Percentiles rank a stretch among this genome's conserved stretches.
These are phyloP conservation scores for Phodopus roborovskii DNA, from an alignment of 2,113 vertebrate genomes.

Conservation along the genomic window DNA sequence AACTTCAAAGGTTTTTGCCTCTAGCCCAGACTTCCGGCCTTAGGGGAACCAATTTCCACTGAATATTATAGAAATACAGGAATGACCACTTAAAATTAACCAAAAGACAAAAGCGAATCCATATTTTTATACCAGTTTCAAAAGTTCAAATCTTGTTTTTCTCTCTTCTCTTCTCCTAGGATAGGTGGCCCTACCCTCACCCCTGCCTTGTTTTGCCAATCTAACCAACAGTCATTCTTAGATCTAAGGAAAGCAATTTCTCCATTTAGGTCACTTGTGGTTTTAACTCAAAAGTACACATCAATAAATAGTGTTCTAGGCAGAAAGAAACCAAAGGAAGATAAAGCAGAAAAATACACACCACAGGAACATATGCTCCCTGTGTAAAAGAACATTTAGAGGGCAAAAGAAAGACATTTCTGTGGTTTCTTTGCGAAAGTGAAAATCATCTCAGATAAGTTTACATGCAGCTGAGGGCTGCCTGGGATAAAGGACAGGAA, in stretches of 20 bases:
- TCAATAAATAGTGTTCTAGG: constrained; percentile 4
- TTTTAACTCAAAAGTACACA: constrained; percentile 14
- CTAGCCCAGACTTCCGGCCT: constrained; percentile 70
- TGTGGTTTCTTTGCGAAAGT: constrained; percentile 6
- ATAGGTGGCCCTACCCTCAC: background rate
- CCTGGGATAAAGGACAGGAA: background rate
- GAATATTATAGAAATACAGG: constrained; percentile 62
- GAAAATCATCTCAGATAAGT: background rate
- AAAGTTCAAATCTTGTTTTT: background rate
- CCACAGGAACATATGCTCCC: background rate
- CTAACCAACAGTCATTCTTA: background rate
- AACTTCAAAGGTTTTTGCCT: constrained; percentile 78
- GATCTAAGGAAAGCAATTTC: background rate
- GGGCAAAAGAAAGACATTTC: background rate
- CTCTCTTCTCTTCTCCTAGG: background rate
- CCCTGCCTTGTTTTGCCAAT: background rate
- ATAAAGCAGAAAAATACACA: constrained; percentile 1
- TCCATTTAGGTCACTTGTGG: background rate
- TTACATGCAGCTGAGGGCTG: background rate
- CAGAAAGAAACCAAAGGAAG: constrained; percentile 27
- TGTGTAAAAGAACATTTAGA: background rate
- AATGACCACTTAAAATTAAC: constrained; percentile 50
- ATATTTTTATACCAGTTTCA: constrained; percentile 10
- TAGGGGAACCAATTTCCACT: constrained; percentile 59
- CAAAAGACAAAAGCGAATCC: background rate